Base-by-base conservation (phyloP, 1,140 invertebrate species). In the Psix sp. region DNA sequence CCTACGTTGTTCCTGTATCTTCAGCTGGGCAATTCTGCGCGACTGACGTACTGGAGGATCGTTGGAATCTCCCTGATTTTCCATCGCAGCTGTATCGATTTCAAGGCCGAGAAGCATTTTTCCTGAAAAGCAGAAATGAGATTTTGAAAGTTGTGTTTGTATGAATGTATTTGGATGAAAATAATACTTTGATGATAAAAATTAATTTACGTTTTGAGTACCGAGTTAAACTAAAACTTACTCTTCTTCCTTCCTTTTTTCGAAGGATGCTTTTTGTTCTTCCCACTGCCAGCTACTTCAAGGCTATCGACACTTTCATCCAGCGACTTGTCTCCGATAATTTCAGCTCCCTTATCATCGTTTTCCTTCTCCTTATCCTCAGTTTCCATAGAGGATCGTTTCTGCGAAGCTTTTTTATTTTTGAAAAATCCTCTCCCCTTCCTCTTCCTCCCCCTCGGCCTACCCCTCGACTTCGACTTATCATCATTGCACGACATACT, bases 21-120 rank as follows among this genome's bases (percentile, higher is more conserved):
- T 94, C 62, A 95, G 89, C 78, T 95, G 94, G 0, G 94, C 94
- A 75, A 96, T 94, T 42, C 94, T 87, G 2, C 94, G 88, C 5
- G 93, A 95, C 75, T 93, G 92, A 11, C 94, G 84, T 2, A 94
- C 91, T 0, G 91, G 91, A 3, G 90, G 87, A 15, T 85, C 85
- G 9, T 81, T 74, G 9, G 36, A 43, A 7, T 29, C 40, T 4
- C 33, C 18, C 9, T 6, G 45, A 15, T 18, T 79, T 67, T 3
- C 33, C 0, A 60, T 11, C 16, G 80, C 76, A 11, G 80, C 59
- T 26, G 82, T 84, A 49, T 89, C 89, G 35, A 91, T 86, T 60
- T 90, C 90, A 74, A 88, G 77, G 70, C 86, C 89, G 59, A 88
- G 77, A 40, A 87, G 72, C 80, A 89, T 90, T 71, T 87, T 89